phyloP scores from a whole-genome alignment of 2,113 vertebrate species.

The Fulmarus glacialis region DNA sequence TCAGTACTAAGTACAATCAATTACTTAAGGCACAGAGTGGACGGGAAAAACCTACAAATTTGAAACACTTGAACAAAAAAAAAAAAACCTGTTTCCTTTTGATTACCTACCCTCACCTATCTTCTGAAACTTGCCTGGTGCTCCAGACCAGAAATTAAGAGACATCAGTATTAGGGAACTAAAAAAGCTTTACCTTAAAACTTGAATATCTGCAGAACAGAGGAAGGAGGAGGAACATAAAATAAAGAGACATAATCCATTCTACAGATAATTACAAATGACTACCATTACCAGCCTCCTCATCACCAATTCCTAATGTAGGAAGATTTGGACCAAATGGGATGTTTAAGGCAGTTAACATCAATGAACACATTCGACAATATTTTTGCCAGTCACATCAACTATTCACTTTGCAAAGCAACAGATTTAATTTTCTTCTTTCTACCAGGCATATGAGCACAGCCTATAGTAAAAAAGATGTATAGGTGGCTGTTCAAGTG shows the following conservation, averaged over 20 bases:
- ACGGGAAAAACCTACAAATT: fast-evolving
- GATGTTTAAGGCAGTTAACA: not conserved
- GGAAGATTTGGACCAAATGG: not conserved
- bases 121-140: not conserved
- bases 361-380: not conserved
- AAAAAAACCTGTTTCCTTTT: not conserved
- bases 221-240: no score
- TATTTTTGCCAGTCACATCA: not conserved
- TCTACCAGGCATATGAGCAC: not conserved
- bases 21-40: not conserved
- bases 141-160: not conserved
- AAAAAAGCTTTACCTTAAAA: not conserved
- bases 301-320: no score
- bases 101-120: not conserved
- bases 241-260: no score
- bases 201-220: not conserved
- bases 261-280: not conserved
- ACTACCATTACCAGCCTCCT: no score
- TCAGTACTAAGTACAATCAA: no score
- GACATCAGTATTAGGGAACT: not conserved
- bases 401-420: not conserved
- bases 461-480: fast-evolving
- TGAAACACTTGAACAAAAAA: not conserved
- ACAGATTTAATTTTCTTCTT: not conserved
- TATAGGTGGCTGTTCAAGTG: not conserved